Base-by-base conservation (phyloP, 2,797 vertebrate genomes). In the Centropyge bicolor region DNA sequence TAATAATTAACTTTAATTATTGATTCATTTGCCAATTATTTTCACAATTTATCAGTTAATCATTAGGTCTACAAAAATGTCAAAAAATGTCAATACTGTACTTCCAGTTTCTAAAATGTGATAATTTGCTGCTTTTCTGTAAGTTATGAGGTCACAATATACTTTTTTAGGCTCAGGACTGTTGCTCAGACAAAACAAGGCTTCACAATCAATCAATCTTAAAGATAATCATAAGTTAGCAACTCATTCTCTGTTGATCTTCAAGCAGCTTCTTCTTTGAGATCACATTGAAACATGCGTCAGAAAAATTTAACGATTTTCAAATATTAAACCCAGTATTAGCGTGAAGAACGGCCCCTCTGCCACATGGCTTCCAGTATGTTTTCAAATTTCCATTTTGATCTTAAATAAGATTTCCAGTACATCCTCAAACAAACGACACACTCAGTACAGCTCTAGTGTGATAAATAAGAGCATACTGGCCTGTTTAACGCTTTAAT, bases 401-500 rank as follows among this genome's bases (percentile, higher is more conserved):
- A 49, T 55, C 14, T 65, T 45, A 40, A 61, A 70, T 45, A 19
- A 24, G 22, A 61, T 9, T 54, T 38, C 20, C 20, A 49, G 16
- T 5, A n/a, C 0, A 51, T 40, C 27, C 10, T 74, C 27, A 55
- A 69, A 73, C 40, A 59, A 56, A 24, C 48, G 20, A 48, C 60
- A 54, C 31, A 16, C 35, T 57, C 24, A 27, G 35, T 6, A 36
- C 17, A 35, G 56, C 52, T 61, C 31, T 6, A 3, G 3, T 55
- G 35, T 54, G 38, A 43, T 59, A 35, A 62, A 63, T 24, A 40
- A 36, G 3, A 31, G 35, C 41, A 62, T 10, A 48, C 13, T 2
- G 20, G 20, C 17, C 43, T 45, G 48, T 67, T 46, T 27, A 46
- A 41, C 19, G 59, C 36, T 36, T 56, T 51, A 71, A 43, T 72